phyloP scores from a whole-genome alignment of 2,113 vertebrate genomes.

The Hydrolagus affinis region DNA sequence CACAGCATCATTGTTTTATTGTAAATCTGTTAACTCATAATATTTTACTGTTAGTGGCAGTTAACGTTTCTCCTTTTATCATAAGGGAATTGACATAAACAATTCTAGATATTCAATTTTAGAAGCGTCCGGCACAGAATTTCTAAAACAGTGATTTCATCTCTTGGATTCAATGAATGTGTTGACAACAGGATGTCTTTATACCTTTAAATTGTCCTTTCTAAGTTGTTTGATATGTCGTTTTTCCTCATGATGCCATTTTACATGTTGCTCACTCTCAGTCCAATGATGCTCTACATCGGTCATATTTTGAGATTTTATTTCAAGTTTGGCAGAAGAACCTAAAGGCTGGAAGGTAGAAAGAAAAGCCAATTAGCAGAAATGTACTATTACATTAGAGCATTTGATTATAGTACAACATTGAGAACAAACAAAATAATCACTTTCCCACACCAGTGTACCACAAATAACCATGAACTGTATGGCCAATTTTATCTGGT shows the following conservation, averaged over 20 bases:
- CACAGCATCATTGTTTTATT: too few relatives aligned
- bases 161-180: too few relatives aligned
- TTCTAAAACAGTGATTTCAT: too few relatives aligned
- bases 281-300: conserved; percentile 77
- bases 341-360: conserved; percentile 52
- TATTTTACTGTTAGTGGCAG: too few relatives aligned
- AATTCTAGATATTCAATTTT: too few relatives aligned
- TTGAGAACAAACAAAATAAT: neutral
- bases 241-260: conserved; percentile 86
- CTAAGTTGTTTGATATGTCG: conserved; percentile 85
- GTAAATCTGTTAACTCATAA: too few relatives aligned
- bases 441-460: neutral
- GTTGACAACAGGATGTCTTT: neutral
- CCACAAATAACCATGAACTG: neutral
- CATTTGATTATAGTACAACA: neutral
- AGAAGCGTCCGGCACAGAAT: too few relatives aligned
- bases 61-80: too few relatives aligned
- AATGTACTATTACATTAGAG: too few relatives aligned
- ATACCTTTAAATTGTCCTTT: conserved; percentile 93
- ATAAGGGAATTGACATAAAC: too few relatives aligned
- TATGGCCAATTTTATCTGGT: too few relatives aligned
- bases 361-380: conserved; percentile 18
- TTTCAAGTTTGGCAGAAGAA: conserved; percentile 59
- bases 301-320: conserved; percentile 57
- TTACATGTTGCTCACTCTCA: conserved; percentile 67